Base-by-base conservation (phyloP, 2,888 invertebrate species). In the Asteroscopus sphinx region DNA sequence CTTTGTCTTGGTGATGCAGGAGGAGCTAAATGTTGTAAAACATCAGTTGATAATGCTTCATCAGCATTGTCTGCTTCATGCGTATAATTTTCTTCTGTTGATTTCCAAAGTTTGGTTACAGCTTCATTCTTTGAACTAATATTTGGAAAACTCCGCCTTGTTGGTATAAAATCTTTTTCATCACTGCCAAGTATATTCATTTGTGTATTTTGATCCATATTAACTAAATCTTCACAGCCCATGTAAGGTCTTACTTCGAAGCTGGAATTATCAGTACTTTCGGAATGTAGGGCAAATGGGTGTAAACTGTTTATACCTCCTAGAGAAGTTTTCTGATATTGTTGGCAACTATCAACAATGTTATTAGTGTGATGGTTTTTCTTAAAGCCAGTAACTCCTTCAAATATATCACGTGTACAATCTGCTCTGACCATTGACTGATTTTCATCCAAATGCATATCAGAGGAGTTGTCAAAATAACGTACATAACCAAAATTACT, bases 161-260 rank as follows among this genome's bases (percentile, higher is more conserved):
- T 95, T 63, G 91, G 68, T 78, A 92, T 67, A 68, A 88, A 92
- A 76, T 91, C 92, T n/a, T 77, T 81, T 51, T 85, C 86, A 33
- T 83, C 83, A 67, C 76, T 87, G 15, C 89, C 87, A 44, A 91
- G 77, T 55, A 86, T 89, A 68, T 90, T 89, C 36, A 96, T 93
- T 82, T 93, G 94, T 8, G 93, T 93, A 82, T 95, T 95, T 77
- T 95, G 96, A 80, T 96, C 95, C 79, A 96, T 94, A 84, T 96
- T 95, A 9, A 95, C 94, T 65, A 97, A 88, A 91, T 97, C 95
- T 85, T 96, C 96, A 81, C 96, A 96, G 8, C 96, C 96, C 88
- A 95, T 94, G 69, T 95, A 95, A 13, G 95, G 83, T 25, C 95
- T 90, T 16, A 89, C 92, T 73, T 95, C 95, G 73, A 95, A 95